Conservation (phyloP, 2,797 vertebrate genomes). For the Spondyliosoma cantharus region DNA sequence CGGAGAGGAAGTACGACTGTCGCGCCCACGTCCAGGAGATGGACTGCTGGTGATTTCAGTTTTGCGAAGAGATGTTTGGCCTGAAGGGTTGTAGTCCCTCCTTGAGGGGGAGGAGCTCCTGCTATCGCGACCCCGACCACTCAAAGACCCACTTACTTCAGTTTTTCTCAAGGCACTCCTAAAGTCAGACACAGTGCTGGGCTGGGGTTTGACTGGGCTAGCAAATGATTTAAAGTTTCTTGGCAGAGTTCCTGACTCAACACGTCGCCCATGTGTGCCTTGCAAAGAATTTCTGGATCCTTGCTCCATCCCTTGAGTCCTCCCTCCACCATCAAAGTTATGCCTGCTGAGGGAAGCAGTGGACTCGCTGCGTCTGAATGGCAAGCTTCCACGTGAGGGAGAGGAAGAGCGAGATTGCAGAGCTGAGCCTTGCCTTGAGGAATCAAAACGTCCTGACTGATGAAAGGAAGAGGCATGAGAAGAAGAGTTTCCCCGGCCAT, state of each 20-base stretch:
- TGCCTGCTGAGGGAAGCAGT: slow-evolving; percentile 59
- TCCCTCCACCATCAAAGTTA: slow-evolving; percentile 61
- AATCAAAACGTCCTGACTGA: slow-evolving; percentile 65
- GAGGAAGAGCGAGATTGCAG: slow-evolving; percentile 78
- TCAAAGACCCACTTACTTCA: slow-evolving; percentile 59
- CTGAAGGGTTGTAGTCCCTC: slow-evolving; percentile 56
- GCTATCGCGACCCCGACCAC: slow-evolving; percentile 39
- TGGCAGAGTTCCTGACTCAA: slow-evolving; percentile 74
- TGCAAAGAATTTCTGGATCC: slow-evolving; percentile 61
- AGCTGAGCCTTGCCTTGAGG: slow-evolving; percentile 63
- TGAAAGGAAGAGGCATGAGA: slow-evolving; percentile 61
- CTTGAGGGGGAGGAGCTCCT: slow-evolving; percentile 72
- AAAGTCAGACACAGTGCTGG: slow-evolving; percentile 75
- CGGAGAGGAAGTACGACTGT: slow-evolving; percentile 65
- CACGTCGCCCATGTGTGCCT: slow-evolving; percentile 42
- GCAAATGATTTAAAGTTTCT: slow-evolving; percentile 79
- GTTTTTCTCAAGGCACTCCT: slow-evolving; percentile 76
- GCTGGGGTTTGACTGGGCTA: slow-evolving; percentile 69
- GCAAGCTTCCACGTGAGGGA: slow-evolving; percentile 64
- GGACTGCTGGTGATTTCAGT: slow-evolving; percentile 58
- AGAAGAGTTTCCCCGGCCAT: slow-evolving; percentile 52
- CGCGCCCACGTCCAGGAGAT: slow-evolving; percentile 27
- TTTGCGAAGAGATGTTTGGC: slow-evolving; percentile 64
- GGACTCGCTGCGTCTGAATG: slow-evolving; percentile 77
- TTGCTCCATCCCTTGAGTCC: slow-evolving; percentile 57